phyloP scores from a whole-genome alignment of 1,140 invertebrate species.

The Zaprionus ghesquierei region DNA sequence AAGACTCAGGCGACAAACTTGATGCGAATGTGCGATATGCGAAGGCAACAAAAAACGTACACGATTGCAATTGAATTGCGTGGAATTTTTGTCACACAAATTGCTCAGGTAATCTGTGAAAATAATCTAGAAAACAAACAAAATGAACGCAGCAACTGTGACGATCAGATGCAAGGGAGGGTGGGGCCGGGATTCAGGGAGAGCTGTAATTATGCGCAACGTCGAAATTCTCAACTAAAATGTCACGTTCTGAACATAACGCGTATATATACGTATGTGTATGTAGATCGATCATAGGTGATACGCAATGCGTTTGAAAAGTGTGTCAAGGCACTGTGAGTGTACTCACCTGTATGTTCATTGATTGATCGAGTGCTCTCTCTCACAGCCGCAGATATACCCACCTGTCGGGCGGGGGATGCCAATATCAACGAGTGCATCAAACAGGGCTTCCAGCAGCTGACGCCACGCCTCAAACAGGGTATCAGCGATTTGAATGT shows the following conservation, averaged over 20 bases:
- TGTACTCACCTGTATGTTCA: neutral
- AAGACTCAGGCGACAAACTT: constrained; percentile 56
- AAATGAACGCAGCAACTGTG: constrained; percentile 46
- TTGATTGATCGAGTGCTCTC: constrained; percentile 22
- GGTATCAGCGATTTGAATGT: constrained; percentile 74
- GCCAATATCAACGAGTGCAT: constrained; percentile 76
- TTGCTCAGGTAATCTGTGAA: constrained; percentile 29
- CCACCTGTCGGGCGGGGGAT: constrained; percentile 66
- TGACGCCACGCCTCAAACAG: constrained; percentile 66
- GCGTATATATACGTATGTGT: neutral
- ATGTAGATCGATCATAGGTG: constrained; percentile 33
- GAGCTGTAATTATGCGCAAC: constrained; percentile 42
- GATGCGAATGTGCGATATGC: constrained; percentile 41
- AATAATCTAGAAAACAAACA: constrained; percentile 30
- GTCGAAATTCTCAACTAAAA: constrained; percentile 50
- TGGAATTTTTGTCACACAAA: constrained; percentile 39
- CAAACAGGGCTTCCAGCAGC: constrained; percentile 61
- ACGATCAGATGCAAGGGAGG: constrained; percentile 18
- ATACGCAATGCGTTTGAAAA: constrained; percentile 36
- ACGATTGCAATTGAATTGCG: constrained; percentile 49
- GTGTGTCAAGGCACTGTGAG: constrained; percentile 54
- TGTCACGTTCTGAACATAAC: constrained; percentile 71
- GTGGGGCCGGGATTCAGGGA: neutral
- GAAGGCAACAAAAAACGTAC: constrained; percentile 27
- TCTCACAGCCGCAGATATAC: constrained; percentile 63